phyloP scores from a whole-genome alignment of 2,113 vertebrate genomes.

The Menidia beryllina region DNA sequence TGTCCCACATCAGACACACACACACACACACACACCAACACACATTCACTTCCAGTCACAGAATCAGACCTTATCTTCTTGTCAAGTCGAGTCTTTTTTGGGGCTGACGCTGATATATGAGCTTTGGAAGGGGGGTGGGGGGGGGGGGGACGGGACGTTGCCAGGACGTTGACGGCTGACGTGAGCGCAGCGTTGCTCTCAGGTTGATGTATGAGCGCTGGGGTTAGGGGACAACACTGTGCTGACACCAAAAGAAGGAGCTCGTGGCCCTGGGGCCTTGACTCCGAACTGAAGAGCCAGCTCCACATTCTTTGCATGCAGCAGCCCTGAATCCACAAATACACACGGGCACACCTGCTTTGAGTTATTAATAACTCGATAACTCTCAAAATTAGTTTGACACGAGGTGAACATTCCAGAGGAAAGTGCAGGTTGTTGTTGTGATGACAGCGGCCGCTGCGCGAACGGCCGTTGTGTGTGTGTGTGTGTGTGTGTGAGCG shows the following conservation, averaged over 20 bases:
- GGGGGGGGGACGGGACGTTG: slow-evolving; percentile 41
- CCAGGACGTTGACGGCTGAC: slow-evolving; percentile 64
- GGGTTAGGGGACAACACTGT: slow-evolving; percentile 70
- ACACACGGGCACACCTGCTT: slow-evolving; percentile 51
- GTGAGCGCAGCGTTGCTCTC: slow-evolving; percentile 55
- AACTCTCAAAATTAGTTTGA: slow-evolving; percentile 33
- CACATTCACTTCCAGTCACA: slow-evolving; percentile 53
- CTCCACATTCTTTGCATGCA: slow-evolving; percentile 52
- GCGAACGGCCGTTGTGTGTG: neutral
- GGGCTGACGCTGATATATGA: slow-evolving; percentile 81
- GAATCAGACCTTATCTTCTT: slow-evolving; percentile 71
- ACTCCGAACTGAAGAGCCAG: slow-evolving; percentile 58
- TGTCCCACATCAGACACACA: slow-evolving; percentile 56
- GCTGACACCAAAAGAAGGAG: slow-evolving; percentile 71
- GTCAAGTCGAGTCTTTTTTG: slow-evolving; percentile 67
- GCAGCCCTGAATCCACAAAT: slow-evolving; percentile 35
- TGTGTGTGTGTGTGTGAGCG: neutral
- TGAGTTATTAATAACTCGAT: slow-evolving; percentile 61
- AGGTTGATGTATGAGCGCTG: slow-evolving; percentile 77
- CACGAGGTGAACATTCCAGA: slow-evolving; percentile 8
- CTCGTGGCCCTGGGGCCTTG: slow-evolving; percentile 59
- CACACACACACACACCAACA: slow-evolving; percentile 18
- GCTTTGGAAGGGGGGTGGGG: slow-evolving; percentile 52
- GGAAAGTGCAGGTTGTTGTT: slow-evolving; percentile 1
- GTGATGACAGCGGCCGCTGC: too few relatives aligned